These are phyloP conservation scores for Drosophila basisetae DNA, from an alignment of 2,888 invertebrate genomes.

Conservation along the genomic window DNA sequence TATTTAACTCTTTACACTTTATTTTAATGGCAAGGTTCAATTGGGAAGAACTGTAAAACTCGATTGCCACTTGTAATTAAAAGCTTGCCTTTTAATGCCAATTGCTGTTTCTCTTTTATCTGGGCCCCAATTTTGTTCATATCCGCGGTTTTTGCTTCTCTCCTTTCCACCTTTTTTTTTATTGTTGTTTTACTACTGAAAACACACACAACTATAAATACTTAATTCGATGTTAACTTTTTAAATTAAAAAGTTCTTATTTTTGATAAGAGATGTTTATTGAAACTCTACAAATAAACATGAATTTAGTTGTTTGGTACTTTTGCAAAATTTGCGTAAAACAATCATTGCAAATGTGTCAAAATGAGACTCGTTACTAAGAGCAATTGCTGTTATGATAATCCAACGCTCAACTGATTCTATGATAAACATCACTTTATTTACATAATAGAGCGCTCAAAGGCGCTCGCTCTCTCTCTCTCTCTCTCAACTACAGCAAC, in stretches of 20 bases:
- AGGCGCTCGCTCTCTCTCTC: not conserved
- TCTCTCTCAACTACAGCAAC: slow-evolving; percentile 7
- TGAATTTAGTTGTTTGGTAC: not conserved
- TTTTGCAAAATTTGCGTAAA: not conserved
- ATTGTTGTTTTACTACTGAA: not conserved
- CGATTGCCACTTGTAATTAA: slow-evolving; percentile 77
- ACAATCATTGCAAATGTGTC: not conserved
- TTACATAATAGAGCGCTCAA: not conserved
- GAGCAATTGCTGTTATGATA: not conserved
- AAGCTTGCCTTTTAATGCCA: slow-evolving; percentile 56
- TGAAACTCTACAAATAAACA: not conserved
- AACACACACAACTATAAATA: not conserved
- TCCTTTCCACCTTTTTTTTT: not conserved
- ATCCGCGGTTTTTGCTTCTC: not conserved
- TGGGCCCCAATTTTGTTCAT: slow-evolving; percentile 5
- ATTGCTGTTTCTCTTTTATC: slow-evolving; percentile 32
- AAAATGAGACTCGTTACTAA: not conserved
- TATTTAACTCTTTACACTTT: slow-evolving; percentile 14
- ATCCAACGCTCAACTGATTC: not conserved
- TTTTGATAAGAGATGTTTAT: not conserved
- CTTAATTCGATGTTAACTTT: not conserved
- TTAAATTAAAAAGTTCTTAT: not conserved
- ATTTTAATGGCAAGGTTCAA: slow-evolving; percentile 28
- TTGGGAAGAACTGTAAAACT: slow-evolving; percentile 31
- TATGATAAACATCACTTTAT: not conserved